Evolutionary conservation across 2,888 invertebrate genomes (phyloP).

Genomic region (Seladonia tumulorum): DNA sequence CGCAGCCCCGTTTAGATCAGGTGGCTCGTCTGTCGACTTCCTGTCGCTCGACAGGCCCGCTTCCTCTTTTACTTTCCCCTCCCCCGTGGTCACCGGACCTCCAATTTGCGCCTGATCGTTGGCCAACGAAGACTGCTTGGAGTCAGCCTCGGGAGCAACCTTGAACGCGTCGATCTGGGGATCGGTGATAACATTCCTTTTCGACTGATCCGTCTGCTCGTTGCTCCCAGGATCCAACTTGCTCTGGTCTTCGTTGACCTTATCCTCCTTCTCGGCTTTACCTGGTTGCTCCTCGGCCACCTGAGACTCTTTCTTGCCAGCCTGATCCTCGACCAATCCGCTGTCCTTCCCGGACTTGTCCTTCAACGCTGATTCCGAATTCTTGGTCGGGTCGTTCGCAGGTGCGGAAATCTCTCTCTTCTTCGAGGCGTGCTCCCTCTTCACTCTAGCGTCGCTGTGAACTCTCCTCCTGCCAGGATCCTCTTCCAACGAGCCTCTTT

Average conservation of each 20-base stretch:
- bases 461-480: slow-evolving; percentile 40
- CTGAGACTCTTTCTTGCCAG: background rate
- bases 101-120: slow-evolving; percentile 20
- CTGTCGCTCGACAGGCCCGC: background rate
- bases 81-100: background rate
- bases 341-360: background rate
- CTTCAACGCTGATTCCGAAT: background rate
- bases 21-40: background rate
- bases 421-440: slow-evolving; percentile 40
- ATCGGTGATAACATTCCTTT: slow-evolving; percentile 23
- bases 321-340: background rate
- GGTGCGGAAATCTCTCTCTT: background rate
- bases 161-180: background rate
- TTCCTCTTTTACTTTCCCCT: background rate
- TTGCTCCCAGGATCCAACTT: background rate
- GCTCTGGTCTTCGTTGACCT: background rate
- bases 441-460: slow-evolving; percentile 49
- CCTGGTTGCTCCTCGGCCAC: background rate
- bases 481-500: slow-evolving; percentile 13
- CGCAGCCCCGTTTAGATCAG: slow-evolving; percentile 11
- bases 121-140: background rate
- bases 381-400: background rate
- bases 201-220: slow-evolving; percentile 10
- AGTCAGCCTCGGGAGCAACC: background rate
- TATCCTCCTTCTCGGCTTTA: background rate